These are phyloP conservation scores for Zeugodacus cucurbitae DNA, from an alignment of 1,140 invertebrate genomes.

Conservation along the genomic window DNA sequence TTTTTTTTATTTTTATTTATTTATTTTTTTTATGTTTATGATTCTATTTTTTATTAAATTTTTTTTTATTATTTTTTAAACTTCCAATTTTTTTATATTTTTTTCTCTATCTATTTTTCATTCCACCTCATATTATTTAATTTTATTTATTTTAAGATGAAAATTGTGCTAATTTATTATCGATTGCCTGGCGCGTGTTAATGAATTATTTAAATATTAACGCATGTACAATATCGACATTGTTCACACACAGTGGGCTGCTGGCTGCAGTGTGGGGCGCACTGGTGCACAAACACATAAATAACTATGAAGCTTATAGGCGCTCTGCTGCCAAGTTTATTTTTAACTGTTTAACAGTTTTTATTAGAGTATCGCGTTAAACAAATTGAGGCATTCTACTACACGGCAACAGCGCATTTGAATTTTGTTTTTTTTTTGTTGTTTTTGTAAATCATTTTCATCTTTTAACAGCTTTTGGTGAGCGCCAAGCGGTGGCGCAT, in stretches of 20 bases:
- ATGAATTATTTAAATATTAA: constrained; percentile 62
- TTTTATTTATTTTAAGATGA: neutral
- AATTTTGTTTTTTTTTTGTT: neutral
- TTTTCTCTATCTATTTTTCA: neutral
- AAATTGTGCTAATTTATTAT: constrained; percentile 62
- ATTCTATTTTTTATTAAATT: too few species aligned
- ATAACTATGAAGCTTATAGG: neutral
- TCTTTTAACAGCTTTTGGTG: neutral
- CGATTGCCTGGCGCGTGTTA: constrained; percentile 60
- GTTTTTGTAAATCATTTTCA: constrained; percentile 20
- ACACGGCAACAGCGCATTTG: neutral
- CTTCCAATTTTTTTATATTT: neutral
- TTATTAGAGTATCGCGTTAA: constrained; percentile 12
- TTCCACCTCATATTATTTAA: neutral
- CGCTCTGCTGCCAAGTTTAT: neutral
- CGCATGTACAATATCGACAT: neutral
- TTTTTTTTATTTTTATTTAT: neutral
- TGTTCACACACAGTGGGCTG: neutral
- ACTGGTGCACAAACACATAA: neutral
- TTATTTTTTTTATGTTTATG: too few species aligned
- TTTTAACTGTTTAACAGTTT: constrained; percentile 14
- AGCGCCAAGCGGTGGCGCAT: neutral
- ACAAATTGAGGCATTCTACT: constrained; percentile 18
- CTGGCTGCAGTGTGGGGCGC: too few species aligned
- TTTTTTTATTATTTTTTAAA: neutral